A percentile compares a stretch with the other conserved stretches of the same genome.
Evolutionary conservation across 2,888 invertebrate species (phyloP).

Genomic region (Monoplex corrugatus): DNA sequence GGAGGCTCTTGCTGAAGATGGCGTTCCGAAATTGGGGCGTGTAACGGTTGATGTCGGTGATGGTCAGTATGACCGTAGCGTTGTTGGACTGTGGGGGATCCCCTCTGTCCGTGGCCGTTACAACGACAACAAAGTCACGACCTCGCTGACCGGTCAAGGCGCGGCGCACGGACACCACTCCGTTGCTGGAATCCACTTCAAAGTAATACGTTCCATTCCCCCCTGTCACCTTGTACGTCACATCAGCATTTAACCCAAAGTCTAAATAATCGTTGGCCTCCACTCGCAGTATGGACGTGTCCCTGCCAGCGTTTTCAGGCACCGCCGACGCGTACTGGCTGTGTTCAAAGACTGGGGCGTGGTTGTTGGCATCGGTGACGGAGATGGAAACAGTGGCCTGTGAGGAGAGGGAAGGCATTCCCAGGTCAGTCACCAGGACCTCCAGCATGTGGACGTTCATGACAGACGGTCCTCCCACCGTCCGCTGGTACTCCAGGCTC

Average conservation of each 20-base stretch:
- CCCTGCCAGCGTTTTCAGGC: slow-evolving; percentile 87
- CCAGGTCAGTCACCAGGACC: slow-evolving; percentile 95
- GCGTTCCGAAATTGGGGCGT: slow-evolving; percentile 89
- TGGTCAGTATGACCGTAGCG: slow-evolving; percentile 84
- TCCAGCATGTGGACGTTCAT: slow-evolving; percentile 72
- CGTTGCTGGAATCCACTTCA: slow-evolving; percentile 88
- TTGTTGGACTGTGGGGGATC: slow-evolving; percentile 92
- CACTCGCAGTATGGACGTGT: slow-evolving; percentile 88
- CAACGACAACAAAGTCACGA: slow-evolving; percentile 86
- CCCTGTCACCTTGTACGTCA: slow-evolving; percentile 87
- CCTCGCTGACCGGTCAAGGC: slow-evolving; percentile 83
- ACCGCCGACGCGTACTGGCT: slow-evolving; percentile 77
- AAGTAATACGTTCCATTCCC: slow-evolving; percentile 91
- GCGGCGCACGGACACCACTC: slow-evolving; percentile 89
- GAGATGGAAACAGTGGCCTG: slow-evolving; percentile 92
- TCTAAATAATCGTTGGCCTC: slow-evolving; percentile 83
- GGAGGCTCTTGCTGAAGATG: slow-evolving; percentile 93
- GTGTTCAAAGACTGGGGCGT: slow-evolving; percentile 91
- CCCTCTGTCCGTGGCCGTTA: slow-evolving; percentile 92
- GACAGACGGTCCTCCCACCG: slow-evolving; percentile 53
- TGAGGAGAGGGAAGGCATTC: slow-evolving; percentile 96
- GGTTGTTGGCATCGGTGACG: slow-evolving; percentile 95
- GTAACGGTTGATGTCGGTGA: slow-evolving; percentile 90
- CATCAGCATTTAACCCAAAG: slow-evolving; percentile 93
- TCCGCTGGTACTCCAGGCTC: slow-evolving; percentile 79